Evolutionary conservation across 2,113 vertebrate genomes (phyloP), one percentile per base, ranked within the genome.

Genomic region (Phycodurus eques): DNA sequence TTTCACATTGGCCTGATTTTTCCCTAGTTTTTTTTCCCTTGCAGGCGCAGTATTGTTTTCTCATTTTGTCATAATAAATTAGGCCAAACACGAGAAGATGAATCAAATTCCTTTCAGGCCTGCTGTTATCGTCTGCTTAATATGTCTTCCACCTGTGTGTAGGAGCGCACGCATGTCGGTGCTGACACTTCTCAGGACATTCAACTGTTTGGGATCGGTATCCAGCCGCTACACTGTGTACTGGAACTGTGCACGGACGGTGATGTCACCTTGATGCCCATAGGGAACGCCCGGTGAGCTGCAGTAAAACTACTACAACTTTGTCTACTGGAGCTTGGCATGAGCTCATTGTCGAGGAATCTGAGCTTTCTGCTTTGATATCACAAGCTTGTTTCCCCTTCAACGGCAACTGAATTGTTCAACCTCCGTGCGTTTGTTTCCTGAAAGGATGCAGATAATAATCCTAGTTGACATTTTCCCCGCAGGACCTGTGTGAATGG

Each of bases 141-240:
- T 79, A 15, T 75, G 53, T 77, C 65, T n/a, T 79, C 76, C 78
- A 59, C 72, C 76, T 88, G 91, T 81, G 77, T 78, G 44, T 74
- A 99, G 98, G 94, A 96, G 83, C 95, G 95, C 81, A 96, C 95
- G 0, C 94, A 92, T 80, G 95, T 99, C 78, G 98, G 98, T 27
- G 97, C 96, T 11, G 94, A 98, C 87, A 98, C 96, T 0, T 98
- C 98, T 81, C 98, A 99, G 91, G 98, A 99, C 87, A 98, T 99
- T 86, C 98, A 99, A 91, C 95, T 99, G 68, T 99, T 95, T 65
- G 98, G 98, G 12, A 99, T 99, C 78, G 98, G 98, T 43, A 99
- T 99, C 84, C 96, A 97, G 77, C 89, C 95, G 4, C 94, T 98
- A 78, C 98, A 99, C 89, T 98, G 96, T 68, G 81, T 95, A 83